Percentiles rank a stretch among this genome's conserved stretches.
These are phyloP conservation scores for Xestia ashworthii DNA, from an alignment of 2,888 invertebrate genomes.

Conservation along the genomic window DNA sequence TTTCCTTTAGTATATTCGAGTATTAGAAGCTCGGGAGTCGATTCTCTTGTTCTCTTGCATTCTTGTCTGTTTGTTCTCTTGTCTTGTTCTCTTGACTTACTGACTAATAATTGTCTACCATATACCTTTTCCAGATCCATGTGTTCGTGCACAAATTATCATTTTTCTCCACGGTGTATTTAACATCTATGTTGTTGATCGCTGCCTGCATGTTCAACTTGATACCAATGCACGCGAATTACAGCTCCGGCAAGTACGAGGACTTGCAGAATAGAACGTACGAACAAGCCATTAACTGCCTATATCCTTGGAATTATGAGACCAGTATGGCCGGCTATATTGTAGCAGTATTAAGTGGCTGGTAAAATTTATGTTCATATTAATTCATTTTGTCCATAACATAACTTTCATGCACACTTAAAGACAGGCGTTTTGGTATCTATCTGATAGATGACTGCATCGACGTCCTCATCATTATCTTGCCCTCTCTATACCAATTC, in stretches of 20 bases:
- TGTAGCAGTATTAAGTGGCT: conserved; percentile 44
- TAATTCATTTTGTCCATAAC: neutral
- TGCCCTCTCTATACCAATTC: too few species aligned
- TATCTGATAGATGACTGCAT: neutral
- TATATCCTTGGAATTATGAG: conserved; percentile 58
- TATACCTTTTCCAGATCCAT: conserved; percentile 57
- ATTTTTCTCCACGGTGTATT: conserved; percentile 51
- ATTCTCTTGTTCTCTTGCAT: neutral
- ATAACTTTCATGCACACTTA: neutral
- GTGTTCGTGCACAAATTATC: conserved; percentile 62
- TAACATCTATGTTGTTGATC: conserved; percentile 23
- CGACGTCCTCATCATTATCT: too few species aligned
- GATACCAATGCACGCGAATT: conserved; percentile 55
- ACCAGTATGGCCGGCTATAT: conserved; percentile 49
- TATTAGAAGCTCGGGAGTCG: neutral
- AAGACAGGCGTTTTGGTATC: neutral
- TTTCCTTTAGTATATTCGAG: neutral
- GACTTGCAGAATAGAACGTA: conserved; percentile 57
- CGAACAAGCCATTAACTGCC: conserved; percentile 63
- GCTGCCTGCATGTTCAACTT: conserved; percentile 48
- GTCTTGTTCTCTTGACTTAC: neutral
- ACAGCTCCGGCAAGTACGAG: conserved; percentile 35
- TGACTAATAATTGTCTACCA: too few species aligned
- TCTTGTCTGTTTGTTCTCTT: too few species aligned
- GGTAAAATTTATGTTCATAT: conserved; percentile 29